Percentiles rank a stretch among this genome's conserved stretches.
These are phyloP conservation scores for Porites australiensis DNA, from an alignment of 64 coral and sea anemone genomes.

Conservation along the genomic window DNA sequence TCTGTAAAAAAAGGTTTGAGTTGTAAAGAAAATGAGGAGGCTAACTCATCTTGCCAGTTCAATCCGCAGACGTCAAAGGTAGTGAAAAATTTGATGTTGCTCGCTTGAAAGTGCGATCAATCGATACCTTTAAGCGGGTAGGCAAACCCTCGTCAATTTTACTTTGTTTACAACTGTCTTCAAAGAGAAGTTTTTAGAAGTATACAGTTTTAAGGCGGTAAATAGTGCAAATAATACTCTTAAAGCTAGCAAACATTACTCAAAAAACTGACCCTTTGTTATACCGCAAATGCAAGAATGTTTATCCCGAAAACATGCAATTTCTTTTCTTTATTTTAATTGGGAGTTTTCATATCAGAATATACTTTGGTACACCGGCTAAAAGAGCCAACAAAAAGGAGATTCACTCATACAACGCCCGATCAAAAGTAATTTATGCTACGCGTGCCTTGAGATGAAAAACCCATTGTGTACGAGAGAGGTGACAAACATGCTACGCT, in stretches of 20 bases:
- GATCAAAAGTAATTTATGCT: not conserved
- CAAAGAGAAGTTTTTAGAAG: too few relatives aligned
- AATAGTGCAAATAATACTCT: too few relatives aligned
- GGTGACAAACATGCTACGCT: not conserved
- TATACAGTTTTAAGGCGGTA: too few relatives aligned
- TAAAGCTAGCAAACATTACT: not conserved
- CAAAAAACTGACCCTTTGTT: not conserved
- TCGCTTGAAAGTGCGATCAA: too few relatives aligned
- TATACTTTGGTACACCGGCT: not conserved
- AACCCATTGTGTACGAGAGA: conserved; percentile 16
- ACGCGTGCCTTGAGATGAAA: conserved; percentile 15
- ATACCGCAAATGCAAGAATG: not conserved
- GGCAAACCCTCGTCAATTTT: too few relatives aligned
- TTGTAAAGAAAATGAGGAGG: not conserved
- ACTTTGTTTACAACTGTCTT: too few relatives aligned
- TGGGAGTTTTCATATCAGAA: not conserved
- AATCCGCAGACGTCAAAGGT: too few relatives aligned
- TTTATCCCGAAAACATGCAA: not conserved
- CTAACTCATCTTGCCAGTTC: too few relatives aligned
- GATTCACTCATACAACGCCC: not conserved
- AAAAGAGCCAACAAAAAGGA: not conserved
- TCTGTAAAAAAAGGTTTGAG: not conserved
- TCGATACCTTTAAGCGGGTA: too few relatives aligned
- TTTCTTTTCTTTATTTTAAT: not conserved
- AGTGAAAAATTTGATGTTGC: too few relatives aligned